These are phyloP conservation scores for Perodicticus potto DNA, from an alignment of 2,797 vertebrate species.

Conservation along the genomic window DNA sequence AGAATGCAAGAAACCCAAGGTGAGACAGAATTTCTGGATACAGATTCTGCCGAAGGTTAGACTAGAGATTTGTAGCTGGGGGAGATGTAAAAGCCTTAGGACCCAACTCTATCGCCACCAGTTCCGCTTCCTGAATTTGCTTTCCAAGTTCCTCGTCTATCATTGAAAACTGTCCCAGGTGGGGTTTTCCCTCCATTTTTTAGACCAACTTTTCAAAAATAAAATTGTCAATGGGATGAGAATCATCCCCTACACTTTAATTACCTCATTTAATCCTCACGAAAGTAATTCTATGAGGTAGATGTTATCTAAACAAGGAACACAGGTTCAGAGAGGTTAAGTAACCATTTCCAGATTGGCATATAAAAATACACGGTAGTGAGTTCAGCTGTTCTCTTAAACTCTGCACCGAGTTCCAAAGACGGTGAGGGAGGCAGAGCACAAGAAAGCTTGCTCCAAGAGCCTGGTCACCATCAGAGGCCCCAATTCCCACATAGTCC, in stretches of 20 bases:
- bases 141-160: conserved; percentile 26
- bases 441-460: not conserved
- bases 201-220: not conserved
- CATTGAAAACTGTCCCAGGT: not conserved
- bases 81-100: not conserved
- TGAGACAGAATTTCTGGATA: not conserved
- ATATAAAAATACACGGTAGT: not conserved
- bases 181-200: not conserved
- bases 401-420: not conserved
- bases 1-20: conserved; percentile 17
- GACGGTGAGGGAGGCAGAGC: not conserved
- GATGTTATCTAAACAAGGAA: conserved; percentile 24
- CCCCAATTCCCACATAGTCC: not conserved
- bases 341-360: not conserved
- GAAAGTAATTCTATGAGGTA: not conserved
- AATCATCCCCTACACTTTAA: not conserved
- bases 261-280: not conserved
- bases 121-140: not conserved
- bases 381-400: not conserved
- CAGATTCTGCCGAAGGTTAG: not conserved
- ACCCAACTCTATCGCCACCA: not conserved
- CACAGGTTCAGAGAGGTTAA: not conserved
- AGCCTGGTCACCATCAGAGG: rapidly evolving
- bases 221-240: not conserved
- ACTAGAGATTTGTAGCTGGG: not conserved